Conservation (phyloP, 2,888 invertebrate genomes). For the Caenorhabditis sinica region DNA sequence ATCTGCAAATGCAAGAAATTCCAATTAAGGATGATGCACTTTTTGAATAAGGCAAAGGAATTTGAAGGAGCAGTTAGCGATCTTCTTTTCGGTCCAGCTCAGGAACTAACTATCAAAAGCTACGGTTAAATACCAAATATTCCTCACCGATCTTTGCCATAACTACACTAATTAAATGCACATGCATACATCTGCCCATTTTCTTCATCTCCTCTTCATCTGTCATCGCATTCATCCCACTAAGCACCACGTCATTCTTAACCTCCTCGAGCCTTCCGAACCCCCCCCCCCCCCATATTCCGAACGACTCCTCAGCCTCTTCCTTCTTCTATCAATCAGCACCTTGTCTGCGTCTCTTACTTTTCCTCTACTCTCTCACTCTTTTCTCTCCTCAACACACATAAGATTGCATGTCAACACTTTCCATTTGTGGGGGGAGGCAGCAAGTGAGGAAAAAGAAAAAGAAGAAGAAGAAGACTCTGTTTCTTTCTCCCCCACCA, state of each 20-base stretch:
- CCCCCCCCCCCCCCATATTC: background rate
- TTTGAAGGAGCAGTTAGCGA: too few relatives aligned
- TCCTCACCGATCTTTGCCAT: too few relatives aligned
- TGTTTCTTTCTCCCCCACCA: background rate
- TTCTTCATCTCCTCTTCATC: background rate
- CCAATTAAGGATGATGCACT: too few relatives aligned
- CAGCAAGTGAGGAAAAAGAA: too few relatives aligned
- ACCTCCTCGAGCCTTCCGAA: too few relatives aligned
- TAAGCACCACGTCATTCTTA: background rate
- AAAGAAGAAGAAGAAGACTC: too few relatives aligned
- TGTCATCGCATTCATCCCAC: background rate
- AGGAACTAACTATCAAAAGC: too few relatives aligned
- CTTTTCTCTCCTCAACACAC: conserved; percentile 21
- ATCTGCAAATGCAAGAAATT: too few relatives aligned
- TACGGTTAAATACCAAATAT: too few relatives aligned
- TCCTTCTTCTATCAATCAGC: conserved; percentile 35
- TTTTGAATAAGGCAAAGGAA: too few relatives aligned
- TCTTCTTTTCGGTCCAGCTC: too few relatives aligned
- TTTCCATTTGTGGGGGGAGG: conserved; percentile 18
- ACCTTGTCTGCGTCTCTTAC: background rate
- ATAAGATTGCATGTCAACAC: conserved; percentile 64
- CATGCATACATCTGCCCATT: background rate
- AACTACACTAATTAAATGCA: too few relatives aligned
- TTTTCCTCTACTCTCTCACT: background rate
- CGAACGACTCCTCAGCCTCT: conserved; percentile 5